Base-by-base conservation (phyloP, 2,888 invertebrate genomes). In the Temnothorax unifasciatus region DNA sequence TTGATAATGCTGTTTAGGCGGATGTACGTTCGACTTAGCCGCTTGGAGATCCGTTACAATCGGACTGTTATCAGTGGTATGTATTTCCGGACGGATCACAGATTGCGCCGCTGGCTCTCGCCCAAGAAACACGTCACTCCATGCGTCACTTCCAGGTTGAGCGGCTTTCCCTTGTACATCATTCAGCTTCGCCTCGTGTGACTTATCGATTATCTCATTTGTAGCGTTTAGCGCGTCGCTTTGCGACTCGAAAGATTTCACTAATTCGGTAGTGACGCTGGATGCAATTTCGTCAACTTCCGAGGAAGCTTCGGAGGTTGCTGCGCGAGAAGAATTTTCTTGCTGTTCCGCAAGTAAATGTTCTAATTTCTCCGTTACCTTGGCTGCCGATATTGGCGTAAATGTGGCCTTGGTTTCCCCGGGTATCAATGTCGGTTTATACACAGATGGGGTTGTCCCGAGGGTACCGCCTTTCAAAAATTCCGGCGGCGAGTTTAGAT, bases 291-390 rank as follows among this genome's bases (percentile, higher is more conserved):
- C 82, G 9, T 57, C 68, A 25, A 66, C 11, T 66, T 84, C 82
- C 11, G 54, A 9, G 1, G 38, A 1, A 9, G 15, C 47, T 3
- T 61, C 82, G 2, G 79, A 2, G 5, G 68, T 5, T 9, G 66
- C 15, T 0, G 61, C 63, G 3, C n/a, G 25, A 3, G 57, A 54
- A 18, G 89, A 76, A 69, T 91, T 91, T 73, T 93, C 93, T 25
- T 92, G 87, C 68, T 90, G 91, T 21, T 94, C 92, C 3, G 91
- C 90, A 18, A 94, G 91, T 41, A 94, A 84, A 82, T 94, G 90
- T 83, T 94, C 93, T 61, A 94, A 92, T 66, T 93, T 94, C 68
- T 94, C 93, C 2, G 92, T 91, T 0, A 94, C 93, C 84, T 92
- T 92, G 41, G 93, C 92, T 25, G 93, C 94, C 11, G 92, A 93